Conservation (phyloP, 2,888 invertebrate species). For the Rutpela maculata region DNA sequence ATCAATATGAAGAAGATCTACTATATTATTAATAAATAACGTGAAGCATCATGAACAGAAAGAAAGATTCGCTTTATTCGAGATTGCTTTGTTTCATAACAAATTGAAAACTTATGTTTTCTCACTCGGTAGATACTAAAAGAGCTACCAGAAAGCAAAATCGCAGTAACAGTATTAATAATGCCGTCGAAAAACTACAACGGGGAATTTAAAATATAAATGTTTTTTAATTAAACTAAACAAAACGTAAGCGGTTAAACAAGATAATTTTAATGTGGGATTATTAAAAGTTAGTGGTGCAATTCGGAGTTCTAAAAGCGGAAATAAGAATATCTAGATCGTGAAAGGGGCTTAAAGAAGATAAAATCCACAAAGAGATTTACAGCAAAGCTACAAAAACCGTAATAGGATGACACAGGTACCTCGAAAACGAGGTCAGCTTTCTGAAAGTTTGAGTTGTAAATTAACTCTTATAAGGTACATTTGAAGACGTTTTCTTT, state of each 20-base stretch:
- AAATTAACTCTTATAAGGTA: conserved; percentile 51
- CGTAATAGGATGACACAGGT: conserved; percentile 57
- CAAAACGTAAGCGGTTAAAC: conserved; percentile 27
- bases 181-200: no score
- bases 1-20: no score
- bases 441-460: conserved; percentile 51
- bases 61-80: no score
- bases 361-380: conserved; percentile 57
- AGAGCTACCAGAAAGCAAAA: no score
- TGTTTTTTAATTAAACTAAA: conserved; percentile 32
- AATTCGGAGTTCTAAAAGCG: conserved; percentile 48
- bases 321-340: conserved; percentile 49
- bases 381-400: conserved; percentile 54
- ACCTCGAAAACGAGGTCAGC: conserved; percentile 53
- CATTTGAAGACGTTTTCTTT: conserved; percentile 18
- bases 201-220: background rate
- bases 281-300: conserved; percentile 48
- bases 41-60: no score
- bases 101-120: no score
- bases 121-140: no score
- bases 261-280: conserved; percentile 42
- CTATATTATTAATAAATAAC: no score
- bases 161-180: no score
- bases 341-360: conserved; percentile 50
- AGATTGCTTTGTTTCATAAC: no score